Evolutionary conservation across 2,888 invertebrate species (phyloP), one percentile per base, ranked within the genome.

Genomic region (Malacosoma neustria): DNA sequence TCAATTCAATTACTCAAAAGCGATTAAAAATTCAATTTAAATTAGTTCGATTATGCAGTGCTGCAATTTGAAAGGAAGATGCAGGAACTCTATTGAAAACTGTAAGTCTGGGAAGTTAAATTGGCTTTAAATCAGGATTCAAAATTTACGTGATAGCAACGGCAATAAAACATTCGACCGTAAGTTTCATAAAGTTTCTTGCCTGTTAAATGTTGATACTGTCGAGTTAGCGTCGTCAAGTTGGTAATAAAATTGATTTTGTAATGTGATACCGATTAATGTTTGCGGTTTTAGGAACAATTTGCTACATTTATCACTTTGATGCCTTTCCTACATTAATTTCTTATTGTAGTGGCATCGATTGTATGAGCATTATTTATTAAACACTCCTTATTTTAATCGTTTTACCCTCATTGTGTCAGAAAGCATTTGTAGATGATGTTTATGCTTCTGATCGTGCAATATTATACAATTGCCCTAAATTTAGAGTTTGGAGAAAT

Each of bases 81-180:
- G 5, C 5, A 22, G 22, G 5, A 7, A 22, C 6, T 9, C 22
- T 22, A 22, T 22, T 22, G 22, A 22, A 22, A 22, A 50, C 45
- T 48, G 43, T 45, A 40, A 50, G 41, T 49, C 47, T 42, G 54
- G 51, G 49, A 52, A 54, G 45, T 64, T 63, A 56, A 62, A 64
- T 63, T 64, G 62, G 48, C 54, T 64, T 52, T 64, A 57, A 60
- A 62, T 63, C 61, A 56, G 43, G 43, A 54, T 46, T 47, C 55
- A 22, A 43, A 60, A 60, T 58, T 57, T 54, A 46, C 44, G 43
- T 45, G 33, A 22, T 22, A 22, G 22, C 22, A 2, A 22, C 22
- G 22, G 22, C 5, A 0, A 22, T 22, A 22, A 22, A 22, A 22
- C 22, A 22, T 22, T 22, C 9, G 6, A 5, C 5, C 22, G 22